Evolutionary conservation across 2,113 vertebrate genomes (phyloP), one percentile per base, ranked within the genome.

Genomic region (Tretioscincus oriximinensis): DNA sequence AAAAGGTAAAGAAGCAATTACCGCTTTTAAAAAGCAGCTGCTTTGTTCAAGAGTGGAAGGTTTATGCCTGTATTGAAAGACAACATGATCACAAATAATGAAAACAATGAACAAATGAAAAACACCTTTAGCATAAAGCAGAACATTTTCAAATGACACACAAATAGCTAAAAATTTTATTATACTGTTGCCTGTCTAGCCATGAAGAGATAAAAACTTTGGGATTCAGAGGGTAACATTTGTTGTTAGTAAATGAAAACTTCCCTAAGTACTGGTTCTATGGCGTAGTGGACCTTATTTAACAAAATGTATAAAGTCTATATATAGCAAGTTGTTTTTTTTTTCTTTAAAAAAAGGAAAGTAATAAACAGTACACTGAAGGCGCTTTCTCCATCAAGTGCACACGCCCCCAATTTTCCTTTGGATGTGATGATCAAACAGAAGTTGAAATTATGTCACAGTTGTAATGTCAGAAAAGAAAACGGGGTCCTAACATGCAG

Each of bases 1-100:
- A 95, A 96, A 97, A 97, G 95, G 95, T 97, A 97, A 97, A 97
- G 97, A 97, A 96, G 96, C 96, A 97, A 97, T 97, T 97, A 97
- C 97, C 96, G 96, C 97, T 97, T 96, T 95, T 96, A 97, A 97
- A 97, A 97, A 97, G 97, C 97, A 97, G 97, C 96, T 96, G 95
- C 95, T 97, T 96, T 97, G 96, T 94, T 96, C 96, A 97, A 97
- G 96, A 96, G 96, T 96, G 96, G 95, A 95, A 96, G 96, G 96
- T 95, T 96, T 96, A 96, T 94, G 95, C 97, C 97, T 97, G 97
- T 97, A 97, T 97, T 96, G 96, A 97, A 96, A 97, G 96, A 97
- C 96, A 97, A 97, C 96, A 97, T 96, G 95, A 95, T 97, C 96
- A 97, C 96, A 97, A 96, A 95, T 93, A 94, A 95, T 95, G 95